These are phyloP conservation scores for Lycophotia porphyrea DNA, from an alignment of 2,888 invertebrate species.

Conservation along the genomic window DNA sequence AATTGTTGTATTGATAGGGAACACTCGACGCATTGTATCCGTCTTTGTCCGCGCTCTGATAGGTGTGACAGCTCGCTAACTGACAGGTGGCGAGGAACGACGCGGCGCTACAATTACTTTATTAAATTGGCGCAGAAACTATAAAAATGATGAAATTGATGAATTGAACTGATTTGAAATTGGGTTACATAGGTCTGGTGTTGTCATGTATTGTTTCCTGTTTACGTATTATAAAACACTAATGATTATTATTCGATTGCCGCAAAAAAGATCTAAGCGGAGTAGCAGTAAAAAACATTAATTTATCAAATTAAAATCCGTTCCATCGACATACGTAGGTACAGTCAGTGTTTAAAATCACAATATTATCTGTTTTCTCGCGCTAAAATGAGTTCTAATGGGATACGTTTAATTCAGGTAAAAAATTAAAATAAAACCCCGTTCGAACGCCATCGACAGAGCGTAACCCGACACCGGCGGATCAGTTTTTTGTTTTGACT, in stretches of 20 bases:
- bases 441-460: background rate
- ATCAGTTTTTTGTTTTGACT: conserved; percentile 75
- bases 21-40: conserved; percentile 56
- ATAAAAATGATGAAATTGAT: too few species aligned
- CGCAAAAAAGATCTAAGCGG: background rate
- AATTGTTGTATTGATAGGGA: conserved; percentile 69
- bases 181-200: background rate
- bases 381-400: background rate
- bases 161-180: conserved; percentile 1
- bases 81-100: conserved; percentile 75
- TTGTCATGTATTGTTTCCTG: background rate
- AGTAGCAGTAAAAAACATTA: background rate
- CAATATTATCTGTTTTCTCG: background rate
- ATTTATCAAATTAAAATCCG: background rate
- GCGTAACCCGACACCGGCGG: conserved; percentile 70
- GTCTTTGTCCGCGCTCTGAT: conserved; percentile 67
- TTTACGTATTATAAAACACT: background rate
- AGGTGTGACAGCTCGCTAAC: conserved; percentile 77
- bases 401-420: background rate
- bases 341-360: background rate
- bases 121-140: background rate
- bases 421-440: background rate
- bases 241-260: background rate
- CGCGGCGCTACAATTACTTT: conserved; percentile 31
- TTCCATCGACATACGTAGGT: background rate